Conservation (phyloP, 2,797 vertebrate genomes). For the Harpagifer antarcticus region DNA sequence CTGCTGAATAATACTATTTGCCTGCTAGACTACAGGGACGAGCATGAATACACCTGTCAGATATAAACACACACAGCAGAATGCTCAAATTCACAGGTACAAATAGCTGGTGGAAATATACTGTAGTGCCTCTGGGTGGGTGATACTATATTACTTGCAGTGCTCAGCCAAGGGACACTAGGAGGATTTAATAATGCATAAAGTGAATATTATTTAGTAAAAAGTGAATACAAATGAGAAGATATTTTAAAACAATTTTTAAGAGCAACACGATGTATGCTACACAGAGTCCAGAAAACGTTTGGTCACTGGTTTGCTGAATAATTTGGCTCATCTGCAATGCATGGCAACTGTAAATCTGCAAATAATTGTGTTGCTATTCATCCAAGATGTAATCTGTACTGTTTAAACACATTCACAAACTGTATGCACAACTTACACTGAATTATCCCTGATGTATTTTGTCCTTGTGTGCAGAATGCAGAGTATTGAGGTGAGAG, state of each 20-base stretch:
- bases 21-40: slow-evolving; percentile 34
- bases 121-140: slow-evolving; percentile 5
- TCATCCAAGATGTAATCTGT: not conserved
- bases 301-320: not conserved
- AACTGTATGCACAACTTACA: not conserved
- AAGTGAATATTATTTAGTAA: not conserved
- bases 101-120: slow-evolving; percentile 14
- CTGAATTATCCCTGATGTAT: not conserved
- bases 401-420: not conserved
- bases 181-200: slow-evolving; percentile 7
- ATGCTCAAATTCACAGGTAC: slow-evolving; percentile 15
- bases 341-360: not conserved
- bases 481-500: not conserved
- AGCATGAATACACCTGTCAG: slow-evolving; percentile 46
- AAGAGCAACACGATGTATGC: not conserved
- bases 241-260: not conserved
- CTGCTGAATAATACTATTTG: slow-evolving; percentile 54
- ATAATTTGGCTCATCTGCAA: slow-evolving; percentile 10
- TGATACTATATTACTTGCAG: slow-evolving; percentile 25
- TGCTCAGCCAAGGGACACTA: slow-evolving; percentile 8
- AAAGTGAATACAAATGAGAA: slow-evolving; percentile 13
- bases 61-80: slow-evolving; percentile 44
- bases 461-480: not conserved
- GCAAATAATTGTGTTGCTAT: not conserved
- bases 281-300: not conserved